These are phyloP conservation scores for Leptinotarsa rubiginosa DNA, from an alignment of 2,888 invertebrate genomes.

Conservation along the genomic window DNA sequence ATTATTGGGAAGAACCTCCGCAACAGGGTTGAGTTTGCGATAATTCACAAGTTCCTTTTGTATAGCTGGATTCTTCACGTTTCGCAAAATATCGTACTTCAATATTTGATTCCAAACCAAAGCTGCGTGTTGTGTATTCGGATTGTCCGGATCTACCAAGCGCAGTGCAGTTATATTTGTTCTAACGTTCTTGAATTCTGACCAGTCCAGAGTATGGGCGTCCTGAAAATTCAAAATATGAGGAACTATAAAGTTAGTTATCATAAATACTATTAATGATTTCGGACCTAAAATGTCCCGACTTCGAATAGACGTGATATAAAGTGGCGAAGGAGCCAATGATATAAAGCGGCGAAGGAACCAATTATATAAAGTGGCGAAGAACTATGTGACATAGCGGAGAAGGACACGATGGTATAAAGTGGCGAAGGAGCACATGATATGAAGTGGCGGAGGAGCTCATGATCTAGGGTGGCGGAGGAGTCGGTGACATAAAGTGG, in stretches of 20 bases:
- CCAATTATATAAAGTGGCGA: no score
- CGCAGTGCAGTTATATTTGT: slow-evolving; percentile 79
- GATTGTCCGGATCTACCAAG: slow-evolving; percentile 71
- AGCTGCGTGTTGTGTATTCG: slow-evolving; percentile 59
- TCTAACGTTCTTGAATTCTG: slow-evolving; percentile 68
- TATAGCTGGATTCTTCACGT: slow-evolving; percentile 23
- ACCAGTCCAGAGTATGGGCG: slow-evolving; percentile 73
- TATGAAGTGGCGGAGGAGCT: no score
- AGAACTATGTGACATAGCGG: no score
- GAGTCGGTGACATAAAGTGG: no score
- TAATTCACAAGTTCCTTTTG: slow-evolving; percentile 31
- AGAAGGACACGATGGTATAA: no score
- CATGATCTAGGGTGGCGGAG: no score
- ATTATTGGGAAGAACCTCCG: slow-evolving; percentile 29
- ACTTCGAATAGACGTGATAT: no score
- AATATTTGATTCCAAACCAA: slow-evolving; percentile 39
- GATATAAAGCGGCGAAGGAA: no score
- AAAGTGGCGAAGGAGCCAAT: no score
- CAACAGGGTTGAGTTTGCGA: slow-evolving; percentile 15
- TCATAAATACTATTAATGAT: no score
- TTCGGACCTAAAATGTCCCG: no score
- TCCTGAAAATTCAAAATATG: slow-evolving; percentile 63
- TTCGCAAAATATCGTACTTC: slow-evolving; percentile 30
- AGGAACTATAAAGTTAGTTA: no score
- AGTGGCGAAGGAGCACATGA: accelerated